Percentiles rank a stretch among this genome's conserved stretches.
Conservation (phyloP, 2,888 invertebrate species). For the Chrysolina haemoptera region DNA sequence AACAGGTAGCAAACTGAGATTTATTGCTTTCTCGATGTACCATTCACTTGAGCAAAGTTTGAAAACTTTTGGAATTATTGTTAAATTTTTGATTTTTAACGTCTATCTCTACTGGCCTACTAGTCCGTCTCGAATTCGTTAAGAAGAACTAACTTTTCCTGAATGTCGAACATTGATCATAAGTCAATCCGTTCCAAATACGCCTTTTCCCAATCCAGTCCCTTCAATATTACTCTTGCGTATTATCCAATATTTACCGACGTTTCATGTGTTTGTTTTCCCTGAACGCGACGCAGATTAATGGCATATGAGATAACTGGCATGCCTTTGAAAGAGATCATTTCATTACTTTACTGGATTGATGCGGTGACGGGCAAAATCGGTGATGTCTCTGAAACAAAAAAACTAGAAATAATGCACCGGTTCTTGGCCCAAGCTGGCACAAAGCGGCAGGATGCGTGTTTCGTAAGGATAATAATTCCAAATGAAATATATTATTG, state of each 20-base stretch:
- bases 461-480: slow-evolving; percentile 22
- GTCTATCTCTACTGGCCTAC: too few species aligned
- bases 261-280: not conserved
- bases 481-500: slow-evolving; percentile 7
- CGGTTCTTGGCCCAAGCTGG: slow-evolving; percentile 18
- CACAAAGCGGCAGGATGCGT: slow-evolving; percentile 28
- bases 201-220: not conserved
- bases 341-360: slow-evolving; percentile 7
- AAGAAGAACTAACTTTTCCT: too few species aligned
- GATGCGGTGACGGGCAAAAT: slow-evolving; percentile 18
- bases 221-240: not conserved
- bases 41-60: too few species aligned
- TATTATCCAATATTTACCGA: not conserved
- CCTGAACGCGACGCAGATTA: not conserved
- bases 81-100: too few species aligned
- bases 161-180: too few species aligned
- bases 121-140: too few species aligned
- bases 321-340: slow-evolving; percentile 1
- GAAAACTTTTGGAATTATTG: too few species aligned
- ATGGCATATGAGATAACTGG: slow-evolving; percentile 2
- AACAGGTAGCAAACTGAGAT: too few species aligned
- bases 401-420: slow-evolving; percentile 16
- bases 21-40: too few species aligned
- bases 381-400: slow-evolving; percentile 24
- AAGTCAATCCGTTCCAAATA: not conserved